Conservation (phyloP, 2,797 vertebrate genomes). For the Hoplostethus atlanticus region DNA sequence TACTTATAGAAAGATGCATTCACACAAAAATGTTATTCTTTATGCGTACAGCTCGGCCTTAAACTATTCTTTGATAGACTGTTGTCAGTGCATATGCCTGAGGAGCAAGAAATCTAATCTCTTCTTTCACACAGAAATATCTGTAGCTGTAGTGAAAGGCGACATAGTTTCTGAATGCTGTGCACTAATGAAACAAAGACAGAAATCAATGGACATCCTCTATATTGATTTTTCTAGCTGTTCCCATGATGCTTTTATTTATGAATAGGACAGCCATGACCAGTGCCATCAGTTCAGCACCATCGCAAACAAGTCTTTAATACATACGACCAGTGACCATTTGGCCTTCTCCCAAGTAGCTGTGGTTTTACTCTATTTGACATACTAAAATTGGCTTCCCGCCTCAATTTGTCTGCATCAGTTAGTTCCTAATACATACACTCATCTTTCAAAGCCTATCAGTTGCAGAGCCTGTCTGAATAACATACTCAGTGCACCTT, state of each 20-base stretch:
- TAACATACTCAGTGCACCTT: slow-evolving; percentile 22
- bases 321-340: background rate
- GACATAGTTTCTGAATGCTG: no score
- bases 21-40: background rate
- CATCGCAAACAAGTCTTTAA: background rate
- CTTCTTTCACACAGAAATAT: background rate
- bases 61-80: background rate
- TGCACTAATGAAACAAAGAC: no score
- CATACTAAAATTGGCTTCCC: slow-evolving; percentile 17
- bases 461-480: slow-evolving; percentile 11
- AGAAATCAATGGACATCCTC: no score
- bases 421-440: slow-evolving; percentile 25
- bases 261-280: background rate
- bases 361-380: slow-evolving; percentile 19
- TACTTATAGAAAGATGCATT: background rate
- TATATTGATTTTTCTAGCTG: no score
- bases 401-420: slow-evolving; percentile 18
- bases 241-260: no score
- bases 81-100: background rate
- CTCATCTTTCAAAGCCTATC: slow-evolving; percentile 31
- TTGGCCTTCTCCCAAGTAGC: background rate
- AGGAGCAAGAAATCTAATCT: background rate
- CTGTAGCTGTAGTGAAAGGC: background rate
- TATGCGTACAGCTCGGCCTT: background rate
- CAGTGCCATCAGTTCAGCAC: background rate